Evolutionary conservation across 1,140 invertebrate species (phyloP).

Genomic region (Semibalanus balanoides): DNA sequence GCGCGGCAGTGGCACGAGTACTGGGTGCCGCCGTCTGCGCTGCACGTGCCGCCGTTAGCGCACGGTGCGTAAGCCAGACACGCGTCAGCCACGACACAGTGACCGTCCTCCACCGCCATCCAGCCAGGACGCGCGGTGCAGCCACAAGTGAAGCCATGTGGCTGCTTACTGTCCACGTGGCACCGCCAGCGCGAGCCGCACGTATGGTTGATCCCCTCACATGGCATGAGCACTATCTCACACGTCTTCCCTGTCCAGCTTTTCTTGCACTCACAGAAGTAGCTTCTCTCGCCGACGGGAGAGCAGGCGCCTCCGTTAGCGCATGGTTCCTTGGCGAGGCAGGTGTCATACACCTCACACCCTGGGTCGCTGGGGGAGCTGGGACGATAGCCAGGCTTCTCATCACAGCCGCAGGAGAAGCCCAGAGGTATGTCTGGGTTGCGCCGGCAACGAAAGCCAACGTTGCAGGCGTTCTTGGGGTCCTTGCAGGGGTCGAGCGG

Average conservation of each 20-base stretch:
- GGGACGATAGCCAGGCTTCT: background rate
- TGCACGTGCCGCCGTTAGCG: slow-evolving; percentile 22
- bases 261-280: background rate
- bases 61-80: slow-evolving; percentile 44
- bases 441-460: background rate
- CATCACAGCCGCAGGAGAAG: background rate
- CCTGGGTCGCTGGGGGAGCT: background rate
- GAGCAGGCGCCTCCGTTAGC: slow-evolving; percentile 33
- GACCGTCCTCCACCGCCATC: background rate
- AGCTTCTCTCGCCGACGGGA: slow-evolving; percentile 20
- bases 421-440: background rate
- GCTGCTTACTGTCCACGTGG: background rate
- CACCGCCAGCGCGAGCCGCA: background rate
- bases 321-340: slow-evolving; percentile 27
- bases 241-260: background rate
- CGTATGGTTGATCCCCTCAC: background rate
- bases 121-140: background rate
- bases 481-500: background rate
- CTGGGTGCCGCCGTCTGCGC: background rate
- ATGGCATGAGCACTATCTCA: background rate
- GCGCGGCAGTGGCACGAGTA: background rate
- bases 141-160: background rate
- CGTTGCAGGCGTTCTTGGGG: background rate
- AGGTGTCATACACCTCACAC: background rate
- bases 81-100: background rate